A percentile compares a stretch with the other conserved stretches of the same genome.
These are phyloP conservation scores for Danio kyathit DNA, from an alignment of 2,797 vertebrate genomes.

Conservation along the genomic window DNA sequence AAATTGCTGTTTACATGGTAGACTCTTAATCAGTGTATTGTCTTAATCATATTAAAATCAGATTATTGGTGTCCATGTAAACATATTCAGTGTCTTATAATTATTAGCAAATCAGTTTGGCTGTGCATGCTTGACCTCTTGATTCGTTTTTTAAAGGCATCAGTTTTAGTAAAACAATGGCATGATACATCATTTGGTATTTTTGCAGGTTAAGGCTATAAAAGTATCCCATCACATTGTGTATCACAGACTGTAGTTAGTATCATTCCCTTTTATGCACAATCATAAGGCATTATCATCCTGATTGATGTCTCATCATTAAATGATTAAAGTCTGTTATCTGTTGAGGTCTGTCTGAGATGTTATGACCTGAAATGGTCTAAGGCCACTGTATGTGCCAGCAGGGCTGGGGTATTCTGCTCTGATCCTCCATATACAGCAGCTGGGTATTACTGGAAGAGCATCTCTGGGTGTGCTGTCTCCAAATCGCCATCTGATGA, in stretches of 20 bases:
- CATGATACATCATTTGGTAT: not conserved
- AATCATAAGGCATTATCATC: constrained; percentile 4
- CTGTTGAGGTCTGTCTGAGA: constrained; percentile 1
- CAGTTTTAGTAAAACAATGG: constrained; percentile 1
- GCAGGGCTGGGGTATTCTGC: constrained; percentile 71
- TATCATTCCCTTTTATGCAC: constrained; percentile 10
- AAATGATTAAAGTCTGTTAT: constrained; percentile 14
- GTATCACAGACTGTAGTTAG: constrained; percentile 1
- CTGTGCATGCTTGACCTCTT: not conserved
- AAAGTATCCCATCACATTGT: not conserved
- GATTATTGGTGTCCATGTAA: too few relatives aligned
- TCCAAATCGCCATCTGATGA: constrained; percentile 83
- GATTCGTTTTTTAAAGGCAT: constrained; percentile 3
- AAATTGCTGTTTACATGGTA: too few relatives aligned
- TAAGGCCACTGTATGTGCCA: constrained; percentile 77
- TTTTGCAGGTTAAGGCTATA: not conserved
- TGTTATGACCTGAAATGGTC: not conserved
- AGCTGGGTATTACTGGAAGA: constrained; percentile 80
- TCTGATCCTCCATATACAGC: constrained; percentile 81
- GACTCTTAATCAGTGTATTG: too few relatives aligned
- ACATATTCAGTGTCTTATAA: not conserved
- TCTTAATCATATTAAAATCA: too few relatives aligned
- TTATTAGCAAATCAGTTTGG: not conserved
- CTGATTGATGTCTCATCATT: not conserved
- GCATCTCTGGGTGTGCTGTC: constrained; percentile 63